Percentiles rank a stretch among this genome's conserved stretches.
These are phyloP conservation scores for Meta bourneti DNA, from an alignment of 2,888 invertebrate genomes.

Conservation along the genomic window DNA sequence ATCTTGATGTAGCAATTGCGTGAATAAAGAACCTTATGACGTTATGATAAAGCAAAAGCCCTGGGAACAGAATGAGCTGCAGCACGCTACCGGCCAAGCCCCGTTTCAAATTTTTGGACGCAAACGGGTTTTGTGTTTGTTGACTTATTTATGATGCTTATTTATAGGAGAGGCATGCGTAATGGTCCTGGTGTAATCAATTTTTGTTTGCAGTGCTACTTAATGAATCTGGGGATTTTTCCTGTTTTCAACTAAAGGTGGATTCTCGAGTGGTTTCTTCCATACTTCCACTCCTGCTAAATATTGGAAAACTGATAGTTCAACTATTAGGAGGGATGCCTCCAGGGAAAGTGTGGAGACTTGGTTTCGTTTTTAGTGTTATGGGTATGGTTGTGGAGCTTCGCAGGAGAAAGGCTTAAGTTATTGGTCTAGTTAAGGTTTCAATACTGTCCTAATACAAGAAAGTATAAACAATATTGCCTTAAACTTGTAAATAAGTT, in stretches of 20 bases:
- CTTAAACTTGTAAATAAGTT: too few species aligned
- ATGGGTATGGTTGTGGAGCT: neutral
- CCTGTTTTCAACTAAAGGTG: neutral
- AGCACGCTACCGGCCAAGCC: conserved; percentile 30
- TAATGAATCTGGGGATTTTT: conserved; percentile 36
- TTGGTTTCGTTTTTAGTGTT: neutral
- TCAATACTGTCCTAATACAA: too few species aligned
- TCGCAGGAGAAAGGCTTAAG: too few species aligned
- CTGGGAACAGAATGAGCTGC: conserved; percentile 31
- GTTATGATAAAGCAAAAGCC: conserved; percentile 50
- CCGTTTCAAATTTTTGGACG: conserved; percentile 35
- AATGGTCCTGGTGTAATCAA: conserved; percentile 44
- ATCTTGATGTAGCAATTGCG: conserved; percentile 59
- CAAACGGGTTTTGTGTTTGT: conserved; percentile 53
- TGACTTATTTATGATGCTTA: conserved; percentile 64
- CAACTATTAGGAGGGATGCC: conserved; percentile 17
- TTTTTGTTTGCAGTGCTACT: conserved; percentile 54
- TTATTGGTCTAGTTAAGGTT: too few species aligned
- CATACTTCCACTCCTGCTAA: neutral
- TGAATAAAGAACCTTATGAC: conserved; percentile 54
- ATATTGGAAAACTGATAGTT: conserved; percentile 62
- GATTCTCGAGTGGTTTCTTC: neutral
- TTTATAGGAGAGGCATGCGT: conserved; percentile 34
- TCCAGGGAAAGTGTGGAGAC: neutral
- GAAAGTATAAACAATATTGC: too few species aligned